Percentiles rank a stretch among this genome's conserved stretches.
Conservation (phyloP, 2,797 vertebrate species). For the Leptodactylus fallax region DNA sequence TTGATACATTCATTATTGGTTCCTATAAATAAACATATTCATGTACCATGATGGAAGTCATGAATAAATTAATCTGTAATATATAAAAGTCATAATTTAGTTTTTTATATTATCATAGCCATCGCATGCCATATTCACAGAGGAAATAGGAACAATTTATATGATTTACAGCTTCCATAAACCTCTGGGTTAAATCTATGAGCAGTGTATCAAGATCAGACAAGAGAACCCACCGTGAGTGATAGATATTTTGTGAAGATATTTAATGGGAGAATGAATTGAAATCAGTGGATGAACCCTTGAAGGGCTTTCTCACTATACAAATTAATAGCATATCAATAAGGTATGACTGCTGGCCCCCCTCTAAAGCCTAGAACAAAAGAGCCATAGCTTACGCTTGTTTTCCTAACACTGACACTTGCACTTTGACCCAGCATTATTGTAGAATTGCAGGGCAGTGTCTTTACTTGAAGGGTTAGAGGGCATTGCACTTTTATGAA, state of each 20-base stretch:
- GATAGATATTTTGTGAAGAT: background rate
- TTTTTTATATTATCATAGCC: background rate
- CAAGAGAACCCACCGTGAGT: background rate
- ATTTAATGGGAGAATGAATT: background rate
- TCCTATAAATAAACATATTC: conserved; percentile 1
- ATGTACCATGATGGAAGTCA: background rate
- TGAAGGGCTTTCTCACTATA: background rate
- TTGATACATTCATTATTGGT: conserved; percentile 7
- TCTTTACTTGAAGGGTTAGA: too few relatives aligned
- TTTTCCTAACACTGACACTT: too few relatives aligned
- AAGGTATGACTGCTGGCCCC: background rate
- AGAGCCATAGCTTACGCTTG: too few relatives aligned
- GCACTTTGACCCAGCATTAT: too few relatives aligned
- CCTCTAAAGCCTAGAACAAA: background rate
- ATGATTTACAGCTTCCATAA: conserved; percentile 18
- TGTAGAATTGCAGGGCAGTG: too few relatives aligned
- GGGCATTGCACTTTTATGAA: too few relatives aligned
- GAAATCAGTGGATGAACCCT: background rate
- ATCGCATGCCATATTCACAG: background rate
- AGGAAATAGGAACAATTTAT: background rate
- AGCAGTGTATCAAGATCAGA: background rate
- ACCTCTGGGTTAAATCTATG: background rate
- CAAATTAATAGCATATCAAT: background rate
- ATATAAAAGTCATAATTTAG: background rate
- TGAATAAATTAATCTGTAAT: conserved; percentile 13